Evolutionary conservation across 2,888 invertebrate species (phyloP).

Genomic region (Drosophila lutescens): DNA sequence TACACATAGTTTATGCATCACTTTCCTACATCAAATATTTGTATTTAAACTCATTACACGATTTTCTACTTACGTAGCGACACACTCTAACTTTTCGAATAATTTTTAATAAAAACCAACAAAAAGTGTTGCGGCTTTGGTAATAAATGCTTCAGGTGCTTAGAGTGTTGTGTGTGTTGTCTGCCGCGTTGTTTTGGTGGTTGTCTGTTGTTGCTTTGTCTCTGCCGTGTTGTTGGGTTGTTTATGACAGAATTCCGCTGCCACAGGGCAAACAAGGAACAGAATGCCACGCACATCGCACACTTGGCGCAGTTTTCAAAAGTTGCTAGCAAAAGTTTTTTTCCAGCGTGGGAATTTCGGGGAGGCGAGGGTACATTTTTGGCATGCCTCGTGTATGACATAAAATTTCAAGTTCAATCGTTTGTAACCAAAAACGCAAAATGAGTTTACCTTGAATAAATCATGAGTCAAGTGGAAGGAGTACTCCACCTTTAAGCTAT

Average conservation of each 20-base stretch:
- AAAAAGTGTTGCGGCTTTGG: slow-evolving; percentile 56
- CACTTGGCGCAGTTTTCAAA: slow-evolving; percentile 58
- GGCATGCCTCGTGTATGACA: slow-evolving; percentile 41
- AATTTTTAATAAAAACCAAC: slow-evolving; percentile 71
- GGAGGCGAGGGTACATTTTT: slow-evolving; percentile 8
- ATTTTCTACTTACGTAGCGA: slow-evolving; percentile 35
- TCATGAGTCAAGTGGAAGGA: slow-evolving; percentile 56
- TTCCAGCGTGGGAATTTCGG: slow-evolving; percentile 9
- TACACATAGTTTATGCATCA: slow-evolving; percentile 10
- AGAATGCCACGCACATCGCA: slow-evolving; percentile 34
- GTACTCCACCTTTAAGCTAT: slow-evolving; percentile 34
- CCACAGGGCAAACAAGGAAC: slow-evolving; percentile 36
- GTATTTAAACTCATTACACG: slow-evolving; percentile 30
- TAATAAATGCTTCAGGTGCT: slow-evolving; percentile 53
- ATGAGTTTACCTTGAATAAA: slow-evolving; percentile 77
- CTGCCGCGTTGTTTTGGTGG: slow-evolving; percentile 9
- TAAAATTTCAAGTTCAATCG: slow-evolving; percentile 67
- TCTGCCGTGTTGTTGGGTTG: slow-evolving; percentile 36
- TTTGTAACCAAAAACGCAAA: slow-evolving; percentile 62
- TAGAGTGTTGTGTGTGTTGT: slow-evolving; percentile 24
- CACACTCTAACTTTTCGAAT: slow-evolving; percentile 73
- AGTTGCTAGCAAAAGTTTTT: slow-evolving; percentile 57
- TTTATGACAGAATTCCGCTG: slow-evolving; percentile 54
- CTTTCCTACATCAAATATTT: slow-evolving; percentile 9
- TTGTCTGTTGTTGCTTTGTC: slow-evolving; percentile 28